Evolutionary conservation across 2,888 invertebrate species (phyloP).

Genomic region (Steromphala cineraria): DNA sequence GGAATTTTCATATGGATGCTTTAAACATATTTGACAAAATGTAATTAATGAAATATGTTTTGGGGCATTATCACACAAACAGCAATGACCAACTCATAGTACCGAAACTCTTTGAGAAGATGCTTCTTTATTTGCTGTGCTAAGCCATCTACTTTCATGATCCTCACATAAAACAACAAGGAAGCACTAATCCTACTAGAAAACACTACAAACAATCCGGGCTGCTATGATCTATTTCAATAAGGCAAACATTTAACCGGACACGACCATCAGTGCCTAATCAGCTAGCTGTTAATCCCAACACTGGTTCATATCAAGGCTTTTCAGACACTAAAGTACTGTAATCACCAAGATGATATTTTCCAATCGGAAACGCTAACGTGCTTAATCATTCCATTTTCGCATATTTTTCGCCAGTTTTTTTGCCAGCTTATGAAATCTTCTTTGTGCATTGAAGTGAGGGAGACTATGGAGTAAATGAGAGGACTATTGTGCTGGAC

Average conservation of each 20-base stretch:
- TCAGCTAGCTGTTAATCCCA: not conserved
- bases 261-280: not conserved
- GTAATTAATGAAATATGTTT: too few species aligned
- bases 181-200: not conserved
- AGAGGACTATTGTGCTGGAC: not conserved
- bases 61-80: too few species aligned
- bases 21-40: too few species aligned
- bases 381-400: conserved; percentile 2
- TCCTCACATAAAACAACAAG: not conserved
- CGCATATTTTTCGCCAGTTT: not conserved
- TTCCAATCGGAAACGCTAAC: not conserved
- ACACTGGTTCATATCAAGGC: not conserved
- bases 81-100: too few species aligned
- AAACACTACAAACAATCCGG: not conserved
- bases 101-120: too few species aligned
- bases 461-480: not conserved
- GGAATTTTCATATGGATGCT: too few species aligned
- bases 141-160: too few species aligned
- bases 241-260: not conserved
- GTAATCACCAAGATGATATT: not conserved
- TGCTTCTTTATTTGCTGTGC: too few species aligned
- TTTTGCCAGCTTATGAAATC: not conserved
- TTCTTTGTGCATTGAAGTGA: not conserved
- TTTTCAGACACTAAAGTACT: not conserved
- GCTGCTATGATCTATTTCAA: not conserved